Evolutionary conservation across 2,888 invertebrate genomes (phyloP), one percentile per base, ranked within the genome.

Genomic region (Punctoribates punctum): DNA sequence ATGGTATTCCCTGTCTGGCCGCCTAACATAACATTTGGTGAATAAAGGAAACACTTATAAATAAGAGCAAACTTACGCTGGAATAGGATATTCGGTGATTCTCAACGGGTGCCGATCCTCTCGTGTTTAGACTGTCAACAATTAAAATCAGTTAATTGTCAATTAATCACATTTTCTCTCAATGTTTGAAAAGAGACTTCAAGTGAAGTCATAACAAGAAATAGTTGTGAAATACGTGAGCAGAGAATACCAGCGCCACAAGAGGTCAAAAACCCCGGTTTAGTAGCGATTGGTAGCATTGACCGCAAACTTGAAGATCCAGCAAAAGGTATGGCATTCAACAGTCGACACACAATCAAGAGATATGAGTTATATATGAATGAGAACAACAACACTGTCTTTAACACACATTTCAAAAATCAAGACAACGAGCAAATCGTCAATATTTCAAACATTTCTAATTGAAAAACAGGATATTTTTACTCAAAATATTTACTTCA

Each of bases 301-400:
- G 65, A 65, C 65, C 65, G 65, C 25, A 65, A 65, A 65, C 65
- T 65, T 65, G 65, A 65, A 65, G 65, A 65, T 65, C 65, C 25
- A 65, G n/a, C 65, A 65, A 65, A 60, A 38, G 65, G 34, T 34
- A 65, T 9, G 27, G 38, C 51, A 51, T 51, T 51, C 20, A 51
- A 51, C 51, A 65, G 27, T 65, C 34, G 65, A 65, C 60, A 60
- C 27, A 60, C 23, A 27, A 60, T 60, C 54, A 27, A 27, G 27
- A 62, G 25, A 27, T 62, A 42, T 62, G 62, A 62, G 62, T 20
- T 3, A 23, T 29, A 23, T 29, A 62, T 62, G 62, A 62, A 62
- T 62, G 27, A 8, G 27, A 25, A 62, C 62, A 62, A 51, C n/a
- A n/a, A 20, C 20, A 51, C 51, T n/a, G 51, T 51, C 51, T 51